These are phyloP conservation scores for Gymnocheta viridis DNA, from an alignment of 2,888 invertebrate genomes.

Conservation along the genomic window DNA sequence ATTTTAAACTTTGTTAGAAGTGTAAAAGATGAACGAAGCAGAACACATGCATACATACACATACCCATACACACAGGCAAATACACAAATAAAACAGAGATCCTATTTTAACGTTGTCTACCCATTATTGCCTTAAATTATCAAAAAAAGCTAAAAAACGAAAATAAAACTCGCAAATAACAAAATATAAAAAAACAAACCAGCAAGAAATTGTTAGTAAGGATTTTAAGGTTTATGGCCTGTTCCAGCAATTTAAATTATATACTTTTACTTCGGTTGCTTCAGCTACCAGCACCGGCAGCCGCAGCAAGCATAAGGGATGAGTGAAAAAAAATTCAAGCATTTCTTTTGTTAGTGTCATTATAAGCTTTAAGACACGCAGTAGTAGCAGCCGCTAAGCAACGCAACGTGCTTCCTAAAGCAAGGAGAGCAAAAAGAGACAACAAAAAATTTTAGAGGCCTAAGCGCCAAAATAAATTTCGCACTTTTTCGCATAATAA, in stretches of 20 bases:
- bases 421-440: conserved; percentile 30
- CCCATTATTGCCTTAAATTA: conserved; percentile 67
- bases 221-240: conserved; percentile 70
- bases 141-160: conserved; percentile 43
- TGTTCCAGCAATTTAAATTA: conserved; percentile 77
- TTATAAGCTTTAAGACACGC: conserved; percentile 56
- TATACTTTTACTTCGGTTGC: conserved; percentile 76
- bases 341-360: conserved; percentile 49
- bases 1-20: conserved; percentile 65
- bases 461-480: conserved; percentile 79
- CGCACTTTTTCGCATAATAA: conserved; percentile 82
- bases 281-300: conserved; percentile 11
- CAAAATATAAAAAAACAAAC: conserved; percentile 8
- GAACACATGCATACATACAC: background rate
- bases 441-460: conserved; percentile 68
- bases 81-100: conserved; percentile 1
- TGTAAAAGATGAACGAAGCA: conserved; percentile 24
- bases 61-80: background rate
- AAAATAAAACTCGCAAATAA: conserved; percentile 42
- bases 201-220: conserved; percentile 49
- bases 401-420: conserved; percentile 24
- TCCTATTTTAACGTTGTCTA: conserved; percentile 65
- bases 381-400: conserved; percentile 36
- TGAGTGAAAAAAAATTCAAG: conserved; percentile 37
- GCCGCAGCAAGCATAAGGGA: conserved; percentile 46